Evolutionary conservation across 2,113 vertebrate species (phyloP).

Genomic region (Mormyrus lacerda): DNA sequence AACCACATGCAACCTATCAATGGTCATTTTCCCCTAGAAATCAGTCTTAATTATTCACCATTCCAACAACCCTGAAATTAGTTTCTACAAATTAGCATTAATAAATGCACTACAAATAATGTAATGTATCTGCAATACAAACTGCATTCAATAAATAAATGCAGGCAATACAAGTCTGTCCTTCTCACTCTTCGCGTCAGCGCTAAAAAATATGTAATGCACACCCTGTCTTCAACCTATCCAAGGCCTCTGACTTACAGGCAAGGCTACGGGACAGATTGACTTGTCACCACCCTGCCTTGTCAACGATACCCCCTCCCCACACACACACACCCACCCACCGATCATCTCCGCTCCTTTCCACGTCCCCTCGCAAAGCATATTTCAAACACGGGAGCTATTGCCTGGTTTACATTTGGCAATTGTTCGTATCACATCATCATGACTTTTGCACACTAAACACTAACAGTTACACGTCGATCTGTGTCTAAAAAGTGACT

Average conservation of each 20-base stretch:
- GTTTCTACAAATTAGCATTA: not conserved
- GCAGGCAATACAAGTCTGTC: not conserved
- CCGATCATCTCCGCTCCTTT: not conserved
- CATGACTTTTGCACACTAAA: not conserved
- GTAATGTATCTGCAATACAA: not conserved
- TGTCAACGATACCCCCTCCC: slow-evolving; percentile 34
- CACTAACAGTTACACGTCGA: not conserved
- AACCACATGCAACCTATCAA: not conserved
- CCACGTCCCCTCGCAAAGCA: not conserved
- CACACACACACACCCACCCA: not conserved
- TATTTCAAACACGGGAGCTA: not conserved
- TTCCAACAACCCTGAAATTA: not conserved
- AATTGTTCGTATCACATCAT: not conserved
- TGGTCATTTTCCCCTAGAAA: not conserved
- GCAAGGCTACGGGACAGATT: slow-evolving; percentile 27
- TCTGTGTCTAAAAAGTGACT: not conserved
- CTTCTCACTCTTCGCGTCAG: not conserved
- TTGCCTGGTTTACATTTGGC: not conserved
- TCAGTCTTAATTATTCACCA: not conserved
- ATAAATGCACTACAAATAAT: not conserved
- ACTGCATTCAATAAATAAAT: not conserved
- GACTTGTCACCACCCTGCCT: slow-evolving; percentile 34
- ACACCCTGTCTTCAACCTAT: slow-evolving; percentile 15
- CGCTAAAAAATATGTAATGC: slow-evolving; percentile 3
- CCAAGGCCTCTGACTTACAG: slow-evolving; percentile 39